Evolutionary conservation across 37 sponge, comb jelly and placozoan species (phyloP).

Genomic region (Aplysina aerophoba): DNA sequence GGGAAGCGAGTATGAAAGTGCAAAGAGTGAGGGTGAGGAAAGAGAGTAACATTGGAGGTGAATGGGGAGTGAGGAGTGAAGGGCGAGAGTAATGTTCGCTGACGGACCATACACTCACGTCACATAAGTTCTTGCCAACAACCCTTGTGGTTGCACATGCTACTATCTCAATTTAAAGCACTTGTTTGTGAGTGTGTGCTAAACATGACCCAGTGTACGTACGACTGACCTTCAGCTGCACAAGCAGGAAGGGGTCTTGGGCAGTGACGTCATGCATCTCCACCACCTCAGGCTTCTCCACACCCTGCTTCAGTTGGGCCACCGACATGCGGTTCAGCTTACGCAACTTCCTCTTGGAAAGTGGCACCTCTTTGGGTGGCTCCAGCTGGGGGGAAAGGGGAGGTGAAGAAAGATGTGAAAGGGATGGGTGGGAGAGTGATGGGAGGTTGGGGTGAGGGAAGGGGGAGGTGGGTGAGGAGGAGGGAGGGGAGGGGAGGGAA

Average conservation of each 20-base stretch:
- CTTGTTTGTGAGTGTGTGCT: neutral
- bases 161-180: neutral
- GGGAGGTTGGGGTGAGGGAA: too few species aligned
- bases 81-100: neutral
- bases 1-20: too few species aligned
- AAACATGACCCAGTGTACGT: too few species aligned
- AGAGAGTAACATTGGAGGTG: neutral
- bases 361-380: conserved; percentile 23
- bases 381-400: neutral
- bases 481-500: too few species aligned
- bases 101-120: neutral
- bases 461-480: too few species aligned
- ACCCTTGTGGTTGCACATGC: too few species aligned
- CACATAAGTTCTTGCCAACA: too few species aligned
- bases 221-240: conserved; percentile 83
- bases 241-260: conserved; percentile 87
- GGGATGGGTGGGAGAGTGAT: too few species aligned
- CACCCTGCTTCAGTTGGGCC: conserved; percentile 94
- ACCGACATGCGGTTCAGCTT: conserved; percentile 82
- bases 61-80: neutral
- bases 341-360: conserved; percentile 92
- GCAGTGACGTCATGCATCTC: conserved; percentile 99
- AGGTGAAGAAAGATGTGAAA: too few species aligned
- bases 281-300: conserved; percentile 92
- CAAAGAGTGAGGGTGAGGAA: too few species aligned